These are phyloP conservation scores for Shargacucullia verbasci DNA, from an alignment of 2,888 invertebrate genomes.

Conservation along the genomic window DNA sequence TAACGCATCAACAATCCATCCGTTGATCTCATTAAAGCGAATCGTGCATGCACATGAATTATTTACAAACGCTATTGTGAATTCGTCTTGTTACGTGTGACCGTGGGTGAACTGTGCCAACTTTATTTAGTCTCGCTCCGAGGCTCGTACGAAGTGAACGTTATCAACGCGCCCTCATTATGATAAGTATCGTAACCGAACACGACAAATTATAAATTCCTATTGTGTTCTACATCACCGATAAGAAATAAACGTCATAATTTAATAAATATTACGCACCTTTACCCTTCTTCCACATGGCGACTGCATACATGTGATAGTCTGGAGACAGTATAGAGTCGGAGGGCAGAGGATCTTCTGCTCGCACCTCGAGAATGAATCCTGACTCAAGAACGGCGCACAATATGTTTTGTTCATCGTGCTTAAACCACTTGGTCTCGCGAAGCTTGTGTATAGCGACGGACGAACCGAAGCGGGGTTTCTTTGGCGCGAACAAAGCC, in stretches of 20 bases:
- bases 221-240: conserved; percentile 22
- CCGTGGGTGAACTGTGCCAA: conserved; percentile 68
- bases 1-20: conserved; percentile 62
- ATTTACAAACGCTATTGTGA: conserved; percentile 80
- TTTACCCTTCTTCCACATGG: conserved; percentile 92
- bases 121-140: conserved; percentile 71
- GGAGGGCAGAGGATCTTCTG: conserved; percentile 83
- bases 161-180: conserved; percentile 64
- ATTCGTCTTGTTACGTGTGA: conserved; percentile 65
- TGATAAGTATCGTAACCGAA: conserved; percentile 49
- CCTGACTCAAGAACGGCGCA: conserved; percentile 93
- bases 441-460: conserved; percentile 92
- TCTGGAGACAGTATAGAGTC: conserved; percentile 85
- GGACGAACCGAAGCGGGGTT: conserved; percentile 89
- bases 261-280: conserved; percentile 80
- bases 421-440: conserved; percentile 93
- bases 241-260: conserved; percentile 23
- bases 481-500: conserved; percentile 86
- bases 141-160: conserved; percentile 65
- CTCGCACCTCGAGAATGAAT: conserved; percentile 91
- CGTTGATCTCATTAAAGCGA: conserved; percentile 62
- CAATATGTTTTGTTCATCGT: conserved; percentile 91
- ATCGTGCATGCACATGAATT: conserved; percentile 64
- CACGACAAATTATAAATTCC: conserved; percentile 34
- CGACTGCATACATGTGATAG: conserved; percentile 91